These are phyloP conservation scores for Synanceia verrucosa DNA, from an alignment of 2,797 vertebrate genomes.

Conservation along the genomic window DNA sequence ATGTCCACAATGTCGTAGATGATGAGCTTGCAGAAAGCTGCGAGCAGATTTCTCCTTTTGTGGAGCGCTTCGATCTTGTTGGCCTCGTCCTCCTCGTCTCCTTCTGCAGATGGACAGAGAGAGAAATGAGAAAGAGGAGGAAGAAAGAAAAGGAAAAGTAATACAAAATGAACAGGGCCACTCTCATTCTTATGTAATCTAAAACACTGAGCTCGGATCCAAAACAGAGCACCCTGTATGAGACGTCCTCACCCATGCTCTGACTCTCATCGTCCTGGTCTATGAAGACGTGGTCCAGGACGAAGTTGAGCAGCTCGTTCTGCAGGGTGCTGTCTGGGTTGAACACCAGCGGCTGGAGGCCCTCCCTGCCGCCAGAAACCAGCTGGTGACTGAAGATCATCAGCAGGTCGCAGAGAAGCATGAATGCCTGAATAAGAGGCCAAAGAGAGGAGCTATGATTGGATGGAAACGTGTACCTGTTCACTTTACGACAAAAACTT, in stretches of 20 bases:
- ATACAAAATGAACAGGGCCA: background rate
- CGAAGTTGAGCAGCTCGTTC: conserved; percentile 96
- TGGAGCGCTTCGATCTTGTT: conserved; percentile 99
- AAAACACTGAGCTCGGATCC: background rate
- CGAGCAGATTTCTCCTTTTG: conserved; percentile 97
- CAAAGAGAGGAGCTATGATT: background rate
- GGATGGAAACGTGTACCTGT: background rate
- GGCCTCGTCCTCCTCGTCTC: conserved; percentile 99
- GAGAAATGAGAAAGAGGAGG: background rate
- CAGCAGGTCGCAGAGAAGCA: conserved; percentile 98
- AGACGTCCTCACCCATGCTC: conserved; percentile 92
- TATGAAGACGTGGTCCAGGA: conserved; percentile 99
- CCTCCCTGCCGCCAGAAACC: conserved; percentile 91
- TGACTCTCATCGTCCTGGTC: conserved; percentile 99
- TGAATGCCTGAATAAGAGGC: conserved; percentile 88
- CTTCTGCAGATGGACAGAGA: conserved; percentile 81
- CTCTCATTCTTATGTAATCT: background rate
- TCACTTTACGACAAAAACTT: background rate
- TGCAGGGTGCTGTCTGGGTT: conserved; percentile 96
- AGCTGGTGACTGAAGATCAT: conserved; percentile 99
- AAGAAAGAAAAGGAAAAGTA: no score
- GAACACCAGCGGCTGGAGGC: conserved; percentile 95
- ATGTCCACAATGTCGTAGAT: conserved; percentile 99
- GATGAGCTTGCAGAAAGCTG: conserved; percentile 98
- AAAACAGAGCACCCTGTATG: background rate